These are phyloP conservation scores for Camponotus vicinus DNA, from an alignment of 1,140 invertebrate species.

Conservation along the genomic window DNA sequence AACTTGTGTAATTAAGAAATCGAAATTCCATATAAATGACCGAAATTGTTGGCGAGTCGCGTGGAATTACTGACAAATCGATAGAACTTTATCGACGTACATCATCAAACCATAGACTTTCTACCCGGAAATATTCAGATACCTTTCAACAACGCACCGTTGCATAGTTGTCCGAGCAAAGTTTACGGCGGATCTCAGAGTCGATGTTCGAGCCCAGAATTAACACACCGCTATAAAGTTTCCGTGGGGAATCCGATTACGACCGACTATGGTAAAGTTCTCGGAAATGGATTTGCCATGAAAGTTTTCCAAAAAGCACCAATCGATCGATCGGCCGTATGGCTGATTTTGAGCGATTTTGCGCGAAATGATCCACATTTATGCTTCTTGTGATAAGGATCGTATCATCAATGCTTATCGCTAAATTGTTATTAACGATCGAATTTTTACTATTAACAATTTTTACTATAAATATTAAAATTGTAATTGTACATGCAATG, in stretches of 20 bases:
- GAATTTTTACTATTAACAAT: neutral
- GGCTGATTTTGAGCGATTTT: conserved; percentile 3
- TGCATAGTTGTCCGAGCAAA: conserved; percentile 65
- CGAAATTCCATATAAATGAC: conserved; percentile 33
- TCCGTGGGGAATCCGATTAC: conserved; percentile 69
- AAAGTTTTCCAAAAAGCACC: conserved; percentile 48
- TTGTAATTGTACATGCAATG: neutral
- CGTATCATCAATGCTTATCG: neutral
- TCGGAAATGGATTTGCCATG: conserved; percentile 50
- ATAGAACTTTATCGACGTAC: conserved; percentile 41
- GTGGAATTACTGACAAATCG: conserved; percentile 26
- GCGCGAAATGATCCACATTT: neutral
- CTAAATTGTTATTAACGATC: neutral
- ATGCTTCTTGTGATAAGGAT: neutral
- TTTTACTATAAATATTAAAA: neutral
- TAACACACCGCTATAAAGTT: conserved; percentile 66
- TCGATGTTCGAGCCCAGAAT: conserved; percentile 51
- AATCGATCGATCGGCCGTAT: conserved; percentile 32
- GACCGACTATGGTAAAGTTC: conserved; percentile 39
- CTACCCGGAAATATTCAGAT: conserved; percentile 60
- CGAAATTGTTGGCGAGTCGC: conserved; percentile 38
- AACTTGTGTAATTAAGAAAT: conserved; percentile 28
- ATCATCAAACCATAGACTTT: conserved; percentile 65
- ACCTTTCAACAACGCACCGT: conserved; percentile 51
- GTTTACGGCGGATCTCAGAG: conserved; percentile 64